Base-by-base conservation (phyloP, 2,797 vertebrate genomes). In the Peromyscus melanophrys region DNA sequence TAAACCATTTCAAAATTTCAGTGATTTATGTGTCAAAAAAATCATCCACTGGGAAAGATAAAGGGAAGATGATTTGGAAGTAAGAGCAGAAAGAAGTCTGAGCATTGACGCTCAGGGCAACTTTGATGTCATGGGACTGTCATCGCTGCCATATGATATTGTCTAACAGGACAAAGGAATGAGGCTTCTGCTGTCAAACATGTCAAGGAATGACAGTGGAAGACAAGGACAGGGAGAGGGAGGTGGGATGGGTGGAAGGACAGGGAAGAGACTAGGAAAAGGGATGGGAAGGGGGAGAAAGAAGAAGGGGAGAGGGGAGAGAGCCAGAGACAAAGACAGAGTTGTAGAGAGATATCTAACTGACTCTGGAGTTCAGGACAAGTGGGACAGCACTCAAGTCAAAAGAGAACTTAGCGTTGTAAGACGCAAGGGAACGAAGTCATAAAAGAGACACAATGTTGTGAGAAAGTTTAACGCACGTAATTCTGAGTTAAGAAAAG, bases 361-460 rank as follows among this genome's bases (percentile, higher is more conserved):
- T 13, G 1, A 25, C 1, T 17, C 1, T 16, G 16, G 76, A 37
- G 13, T 52, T n/a, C 49, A 83, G 25, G 6, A 3, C 23, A 23
- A 0, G 3, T 6, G 3, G 25, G n/a, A 40, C 84, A 17, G 1
- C 19, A 29, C 6, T 6, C 0, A 25, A 6, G 0, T 61, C 4
- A 19, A 71, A 55, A 83, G 34, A 34, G 11, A 37, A 10, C 17
- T 34, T 29, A 21, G 40, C 16, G n/a, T n/a, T n/a, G 21, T n/a
- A 6, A 17, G 11, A 69, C 0, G 12, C 25, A n/a, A 52, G 17
- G 40, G 65, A 77, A 40, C 34, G 34, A 92, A 52, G 25, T 85
- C 49, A 25, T 2, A 23, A 29, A 31, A 69, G 46, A 80, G 14
- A 4, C 57, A 46, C 0, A 12, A n/a, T 11, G 65, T 61, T 43